phyloP scores from a whole-genome alignment of 1,140 invertebrate species.

The Diabrotica virgifera region DNA sequence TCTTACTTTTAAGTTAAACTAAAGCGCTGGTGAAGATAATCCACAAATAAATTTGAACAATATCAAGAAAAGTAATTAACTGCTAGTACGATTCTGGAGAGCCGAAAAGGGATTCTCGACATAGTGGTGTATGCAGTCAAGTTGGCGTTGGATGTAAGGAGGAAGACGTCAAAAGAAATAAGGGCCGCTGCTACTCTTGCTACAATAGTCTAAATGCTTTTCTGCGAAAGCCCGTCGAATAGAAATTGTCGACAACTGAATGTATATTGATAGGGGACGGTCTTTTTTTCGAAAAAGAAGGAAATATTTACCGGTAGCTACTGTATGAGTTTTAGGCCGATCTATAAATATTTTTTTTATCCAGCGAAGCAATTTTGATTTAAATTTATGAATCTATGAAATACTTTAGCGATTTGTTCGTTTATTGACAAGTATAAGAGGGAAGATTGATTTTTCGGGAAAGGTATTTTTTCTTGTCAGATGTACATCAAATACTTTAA shows the following conservation, averaged over 20 bases:
- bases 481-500: no score
- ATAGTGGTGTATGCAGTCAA: neutral
- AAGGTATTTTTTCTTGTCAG: no score
- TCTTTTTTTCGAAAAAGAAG: neutral
- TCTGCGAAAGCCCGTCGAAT: constrained; percentile 9
- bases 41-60: no score
- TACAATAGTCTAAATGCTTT: constrained; percentile 8
- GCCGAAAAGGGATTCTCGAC: neutral
- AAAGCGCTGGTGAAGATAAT: no score
- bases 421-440: no score
- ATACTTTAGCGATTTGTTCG: no score
- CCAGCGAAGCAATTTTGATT: neutral
- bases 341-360: neutral
- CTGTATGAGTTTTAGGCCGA: neutral
- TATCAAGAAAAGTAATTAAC: no score
- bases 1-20: no score
- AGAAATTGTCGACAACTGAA: constrained; percentile 12
- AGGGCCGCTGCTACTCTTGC: constrained; percentile 1
- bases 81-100: neutral
- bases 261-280: constrained; percentile 10
- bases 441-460: no score
- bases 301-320: neutral
- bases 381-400: no score
- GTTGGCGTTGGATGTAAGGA: neutral
- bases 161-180: constrained; percentile 16